Evolutionary conservation across 2,113 vertebrate species (phyloP).

Genomic region (Larimichthys polyactis): DNA sequence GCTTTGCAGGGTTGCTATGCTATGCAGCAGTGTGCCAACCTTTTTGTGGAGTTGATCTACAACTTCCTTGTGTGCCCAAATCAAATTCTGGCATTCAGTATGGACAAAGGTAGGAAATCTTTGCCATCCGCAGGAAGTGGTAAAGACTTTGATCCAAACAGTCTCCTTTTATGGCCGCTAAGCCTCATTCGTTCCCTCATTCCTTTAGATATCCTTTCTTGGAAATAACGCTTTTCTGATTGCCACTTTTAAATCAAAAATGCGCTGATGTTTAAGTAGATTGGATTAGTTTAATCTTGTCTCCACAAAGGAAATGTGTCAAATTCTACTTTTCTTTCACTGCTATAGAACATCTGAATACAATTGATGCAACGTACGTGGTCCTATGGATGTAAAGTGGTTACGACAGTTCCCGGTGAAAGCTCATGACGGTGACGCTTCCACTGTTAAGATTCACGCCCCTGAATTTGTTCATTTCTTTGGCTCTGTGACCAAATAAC

Average conservation of each 20-base stretch:
- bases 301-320: too few species aligned
- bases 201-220: not conserved
- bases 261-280: too few species aligned
- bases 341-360: not conserved
- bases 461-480: too few species aligned
- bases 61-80: not conserved
- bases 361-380: not conserved
- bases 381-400: too few species aligned
- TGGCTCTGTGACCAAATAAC: too few species aligned
- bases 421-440: too few species aligned
- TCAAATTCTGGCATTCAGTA: not conserved
- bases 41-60: not conserved
- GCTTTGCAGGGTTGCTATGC: constrained; percentile 11
- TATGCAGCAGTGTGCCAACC: not conserved
- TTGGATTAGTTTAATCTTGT: too few species aligned
- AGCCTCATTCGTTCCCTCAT: too few species aligned
- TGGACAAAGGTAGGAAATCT: constrained; percentile 16
- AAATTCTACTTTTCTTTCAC: too few species aligned
- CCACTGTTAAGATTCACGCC: too few species aligned
- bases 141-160: not conserved
- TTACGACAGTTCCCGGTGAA: too few species aligned
- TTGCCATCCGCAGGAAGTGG: not conserved
- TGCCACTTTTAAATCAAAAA: too few species aligned
- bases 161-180: not conserved
- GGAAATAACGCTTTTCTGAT: not conserved